phyloP scores from a whole-genome alignment of 2,888 invertebrate species.

The Leucania comma region DNA sequence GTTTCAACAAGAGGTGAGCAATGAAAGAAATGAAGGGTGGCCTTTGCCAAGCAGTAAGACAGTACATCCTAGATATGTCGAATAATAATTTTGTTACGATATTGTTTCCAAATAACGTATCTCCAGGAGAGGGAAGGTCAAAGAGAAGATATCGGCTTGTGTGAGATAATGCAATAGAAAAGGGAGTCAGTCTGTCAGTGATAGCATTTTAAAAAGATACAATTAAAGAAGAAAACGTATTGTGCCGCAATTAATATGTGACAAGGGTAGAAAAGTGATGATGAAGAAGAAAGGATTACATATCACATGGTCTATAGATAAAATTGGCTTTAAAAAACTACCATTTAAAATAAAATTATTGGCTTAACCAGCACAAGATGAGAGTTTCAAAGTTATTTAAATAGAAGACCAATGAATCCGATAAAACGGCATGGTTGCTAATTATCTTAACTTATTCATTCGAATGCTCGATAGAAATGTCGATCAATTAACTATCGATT shows the following conservation, averaged over 20 bases:
- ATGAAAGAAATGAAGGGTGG: no score
- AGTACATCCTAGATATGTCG: no score
- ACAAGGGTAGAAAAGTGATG: neutral
- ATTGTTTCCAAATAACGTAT: slow-evolving; percentile 1
- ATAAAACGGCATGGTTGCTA: neutral
- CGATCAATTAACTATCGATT: slow-evolving; percentile 48
- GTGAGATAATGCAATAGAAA: neutral
- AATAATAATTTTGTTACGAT: slow-evolving; percentile 27
- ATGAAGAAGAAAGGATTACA: neutral
- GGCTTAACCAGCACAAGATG: neutral
- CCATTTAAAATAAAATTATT: neutral
- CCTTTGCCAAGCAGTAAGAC: no score
- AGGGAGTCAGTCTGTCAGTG: neutral
- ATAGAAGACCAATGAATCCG: slow-evolving; percentile 15
- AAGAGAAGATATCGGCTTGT: neutral
- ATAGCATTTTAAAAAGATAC: neutral
- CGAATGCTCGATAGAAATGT: slow-evolving; percentile 39
- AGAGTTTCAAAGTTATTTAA: neutral
- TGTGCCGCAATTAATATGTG: neutral
- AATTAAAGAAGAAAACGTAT: neutral
- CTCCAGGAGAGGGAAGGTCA: neutral
- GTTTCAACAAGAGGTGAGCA: no score
- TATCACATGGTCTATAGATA: neutral
- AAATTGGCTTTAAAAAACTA: neutral
- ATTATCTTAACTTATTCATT: slow-evolving; percentile 41